Conservation (phyloP, 2,113 vertebrate species). For the Oreochromis niloticus region DNA sequence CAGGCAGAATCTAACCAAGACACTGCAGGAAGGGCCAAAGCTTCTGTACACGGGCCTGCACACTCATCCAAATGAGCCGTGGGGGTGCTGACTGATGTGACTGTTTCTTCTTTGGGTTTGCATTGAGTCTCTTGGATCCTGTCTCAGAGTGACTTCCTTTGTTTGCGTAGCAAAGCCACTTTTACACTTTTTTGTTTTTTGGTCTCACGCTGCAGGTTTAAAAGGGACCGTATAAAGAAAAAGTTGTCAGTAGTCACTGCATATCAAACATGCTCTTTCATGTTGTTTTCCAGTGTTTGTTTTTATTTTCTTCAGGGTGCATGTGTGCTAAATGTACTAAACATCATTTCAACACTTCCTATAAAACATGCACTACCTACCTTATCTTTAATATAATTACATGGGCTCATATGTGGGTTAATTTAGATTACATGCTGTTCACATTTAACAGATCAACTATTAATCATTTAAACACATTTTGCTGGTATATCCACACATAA, state of each 20-base stretch:
- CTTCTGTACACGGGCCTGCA: not conserved
- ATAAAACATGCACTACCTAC: not conserved
- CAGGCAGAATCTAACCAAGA: not conserved
- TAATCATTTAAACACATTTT: not conserved
- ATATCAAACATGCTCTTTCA: conserved; percentile 38
- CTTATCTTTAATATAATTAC: not conserved
- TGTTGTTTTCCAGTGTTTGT: conserved; percentile 23
- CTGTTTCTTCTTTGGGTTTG: not conserved
- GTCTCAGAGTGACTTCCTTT: not conserved
- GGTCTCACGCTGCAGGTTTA: conserved; percentile 2
- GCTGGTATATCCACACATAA: not conserved
- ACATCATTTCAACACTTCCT: not conserved
- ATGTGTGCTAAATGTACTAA: conserved; percentile 19
- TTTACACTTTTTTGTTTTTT: not conserved
- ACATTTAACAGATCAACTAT: not conserved
- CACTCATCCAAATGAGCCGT: not conserved
- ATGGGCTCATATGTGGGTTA: not conserved
- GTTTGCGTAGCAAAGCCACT: not conserved
- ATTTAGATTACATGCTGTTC: not conserved
- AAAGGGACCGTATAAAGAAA: conserved; percentile 9
- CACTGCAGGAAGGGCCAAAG: not conserved
- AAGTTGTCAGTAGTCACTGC: conserved; percentile 15
- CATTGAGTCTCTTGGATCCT: not conserved
- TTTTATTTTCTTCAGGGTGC: conserved; percentile 28
- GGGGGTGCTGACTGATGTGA: not conserved